Base-by-base conservation (phyloP, 2,888 invertebrate species). In the Pterostichus niger region DNA sequence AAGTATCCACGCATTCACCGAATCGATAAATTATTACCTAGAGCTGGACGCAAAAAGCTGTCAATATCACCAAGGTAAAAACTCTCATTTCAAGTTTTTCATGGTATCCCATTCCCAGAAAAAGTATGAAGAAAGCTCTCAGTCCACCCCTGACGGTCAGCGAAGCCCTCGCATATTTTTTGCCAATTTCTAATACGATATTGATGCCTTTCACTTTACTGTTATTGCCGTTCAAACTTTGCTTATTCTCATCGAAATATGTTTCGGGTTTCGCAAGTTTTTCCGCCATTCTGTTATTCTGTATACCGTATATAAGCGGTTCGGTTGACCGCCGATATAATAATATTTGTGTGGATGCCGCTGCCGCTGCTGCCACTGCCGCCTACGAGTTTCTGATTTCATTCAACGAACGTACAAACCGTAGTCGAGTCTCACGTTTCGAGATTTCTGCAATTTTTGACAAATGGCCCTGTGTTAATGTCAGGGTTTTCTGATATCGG, bases 201-300 rank as follows among this genome's bases (percentile, higher is more conserved):
- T 73, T 73, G 81, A 73, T 81, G 73, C 24, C 46, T 81, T 56
- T 81, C 73, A 81, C 44, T 81, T 81, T 81, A 73, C 44, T 35
- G 81, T 73, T 81, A 81, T 81, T 81, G 81, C 56, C 40, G 68
- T 17, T 71, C 71, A 81, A 81, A 81, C 81, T 81, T 81, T 81
- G 81, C 40, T 56, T 81, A 73, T 81, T 81, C 33, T n/a, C 59
- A 59, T 35, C 44, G 44, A 71, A 71, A 71, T 71, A 71, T 71
- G 68, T 71, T 64, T 71, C 68, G 17, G 44, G 13, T 13, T 64
- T 71, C 68, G 17, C 44, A 71, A 71, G 13, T 71, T 71, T 71
- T 71, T 44, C 68, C 15, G 0, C 44, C 44, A 68, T 71, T 71
- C 68, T 71, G 68, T 71, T 40, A 24, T 24, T 24, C 3, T 24